Base-by-base conservation (phyloP, 2,113 vertebrate genomes). In the Cochlearius cochlearius region DNA sequence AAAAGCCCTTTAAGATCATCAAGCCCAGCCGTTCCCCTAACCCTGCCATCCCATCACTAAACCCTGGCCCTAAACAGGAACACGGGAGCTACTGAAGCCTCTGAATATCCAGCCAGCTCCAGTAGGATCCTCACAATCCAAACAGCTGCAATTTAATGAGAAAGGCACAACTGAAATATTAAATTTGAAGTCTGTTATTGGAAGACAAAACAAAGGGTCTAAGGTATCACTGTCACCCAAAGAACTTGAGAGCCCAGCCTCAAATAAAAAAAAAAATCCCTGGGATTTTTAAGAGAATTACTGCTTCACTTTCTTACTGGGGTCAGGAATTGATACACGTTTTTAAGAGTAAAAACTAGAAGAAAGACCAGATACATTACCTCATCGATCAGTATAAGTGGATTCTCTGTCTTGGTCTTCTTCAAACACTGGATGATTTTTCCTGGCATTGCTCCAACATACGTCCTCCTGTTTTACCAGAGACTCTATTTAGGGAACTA, bases 361-460 rank as follows among this genome's bases (percentile, higher is more conserved):
- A 68, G 32, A 45, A 68, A 77, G 34, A 43, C 4, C 32, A 87
- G 47, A 32, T 47, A 66, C 72, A 43, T 90, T 72, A 99, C 99
- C 99, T 99, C 99, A 8, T 99, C 99, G 2, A 99, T 99, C 19
- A 99, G 98, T 50, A 99, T 98, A 82, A 99, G 96, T 1, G 99
- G 99, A 90, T 99, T 99, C 95, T 99, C 99, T 0, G 99, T 99
- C 97, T 99, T 99, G 9, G 99, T 99, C 96, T 99, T 99, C 98
- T 99, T 99, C 87, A 99, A 94, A 68, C 99, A 99, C 97, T 99
- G 99, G 95, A 99, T 99, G 58, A 99, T 99, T 97, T 99, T 99
- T 41, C 99, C 99, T 0, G 99, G 99, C 99, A 99, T 99, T 3
- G 99, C 99, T 12, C 99, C 99, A 66, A 99, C 99, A 5, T 99